Evolutionary conservation across 2,797 vertebrate genomes (phyloP).

Genomic region (Characodon lateralis): DNA sequence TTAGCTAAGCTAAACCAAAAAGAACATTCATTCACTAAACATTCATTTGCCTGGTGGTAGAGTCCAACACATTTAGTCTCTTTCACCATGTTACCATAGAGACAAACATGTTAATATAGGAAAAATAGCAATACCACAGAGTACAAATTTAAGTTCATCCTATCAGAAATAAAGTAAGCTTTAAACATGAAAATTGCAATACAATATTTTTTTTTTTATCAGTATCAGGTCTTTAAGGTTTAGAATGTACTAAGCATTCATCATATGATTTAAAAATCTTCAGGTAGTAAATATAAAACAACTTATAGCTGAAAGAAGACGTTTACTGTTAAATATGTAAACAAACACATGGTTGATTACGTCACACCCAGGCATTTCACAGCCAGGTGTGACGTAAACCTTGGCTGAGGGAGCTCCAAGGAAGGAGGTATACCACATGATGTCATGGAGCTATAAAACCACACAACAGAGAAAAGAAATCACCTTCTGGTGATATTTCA

Average conservation of each 20-base stretch:
- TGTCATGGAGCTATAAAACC: background rate
- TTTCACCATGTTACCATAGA: no score
- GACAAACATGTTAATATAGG: background rate
- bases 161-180: background rate
- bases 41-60: no score
- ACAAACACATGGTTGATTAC: no score
- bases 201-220: background rate
- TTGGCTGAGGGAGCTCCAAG: background rate
- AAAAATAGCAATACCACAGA: background rate
- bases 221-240: background rate
- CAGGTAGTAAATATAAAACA: no score
- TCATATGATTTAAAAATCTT: background rate
- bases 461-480: background rate
- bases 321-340: background rate
- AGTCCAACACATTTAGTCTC: no score
- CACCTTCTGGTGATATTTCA: no score
- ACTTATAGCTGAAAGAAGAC: background rate
- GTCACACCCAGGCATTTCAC: background rate
- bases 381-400: background rate
- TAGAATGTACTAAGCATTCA: background rate
- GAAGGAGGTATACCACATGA: background rate
- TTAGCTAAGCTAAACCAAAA: background rate
- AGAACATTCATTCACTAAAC: no score
- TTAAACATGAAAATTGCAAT: background rate
- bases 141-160: background rate